A percentile compares a stretch with the other conserved stretches of the same genome.
Evolutionary conservation across 2,888 invertebrate species (phyloP).

Genomic region (Desoria tigrina): DNA sequence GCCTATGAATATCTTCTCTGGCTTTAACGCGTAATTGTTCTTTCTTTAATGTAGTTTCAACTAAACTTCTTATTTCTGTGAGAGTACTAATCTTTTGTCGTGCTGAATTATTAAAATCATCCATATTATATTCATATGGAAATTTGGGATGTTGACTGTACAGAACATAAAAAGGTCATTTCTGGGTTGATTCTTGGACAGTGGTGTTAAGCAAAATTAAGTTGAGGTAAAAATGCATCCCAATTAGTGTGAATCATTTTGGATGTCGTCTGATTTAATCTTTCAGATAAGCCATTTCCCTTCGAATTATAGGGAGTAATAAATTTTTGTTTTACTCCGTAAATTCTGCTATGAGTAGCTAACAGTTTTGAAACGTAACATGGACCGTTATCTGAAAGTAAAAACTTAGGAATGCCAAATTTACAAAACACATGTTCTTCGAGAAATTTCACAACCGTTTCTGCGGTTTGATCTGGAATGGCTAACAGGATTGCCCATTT

Average conservation of each 20-base stretch:
- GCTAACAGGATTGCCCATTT: conserved; percentile 48
- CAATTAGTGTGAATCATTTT: conserved; percentile 51
- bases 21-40: too few relatives aligned
- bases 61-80: too few relatives aligned
- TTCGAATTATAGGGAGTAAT: conserved; percentile 42
- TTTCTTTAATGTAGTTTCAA: too few relatives aligned
- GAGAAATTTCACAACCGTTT: conserved; percentile 34
- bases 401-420: conserved; percentile 42
- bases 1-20: too few relatives aligned
- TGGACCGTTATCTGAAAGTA: conserved; percentile 53
- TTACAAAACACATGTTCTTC: conserved; percentile 40
- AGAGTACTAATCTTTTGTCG: too few relatives aligned
- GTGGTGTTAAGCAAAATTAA: conserved; percentile 48
- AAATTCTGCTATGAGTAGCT: neutral
- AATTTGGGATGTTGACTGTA: conserved; percentile 10
- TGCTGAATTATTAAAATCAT: too few relatives aligned
- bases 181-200: conserved; percentile 2
- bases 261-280: conserved; percentile 50
- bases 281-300: conserved; percentile 53
- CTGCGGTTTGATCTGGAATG: conserved; percentile 50
- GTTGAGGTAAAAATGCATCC: conserved; percentile 50
- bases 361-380: conserved; percentile 34
- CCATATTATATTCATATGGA: too few relatives aligned
- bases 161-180: conserved; percentile 19
- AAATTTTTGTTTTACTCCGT: conserved; percentile 24